These are phyloP conservation scores for Syritta pipiens DNA, from an alignment of 2,888 invertebrate species.

Conservation along the genomic window DNA sequence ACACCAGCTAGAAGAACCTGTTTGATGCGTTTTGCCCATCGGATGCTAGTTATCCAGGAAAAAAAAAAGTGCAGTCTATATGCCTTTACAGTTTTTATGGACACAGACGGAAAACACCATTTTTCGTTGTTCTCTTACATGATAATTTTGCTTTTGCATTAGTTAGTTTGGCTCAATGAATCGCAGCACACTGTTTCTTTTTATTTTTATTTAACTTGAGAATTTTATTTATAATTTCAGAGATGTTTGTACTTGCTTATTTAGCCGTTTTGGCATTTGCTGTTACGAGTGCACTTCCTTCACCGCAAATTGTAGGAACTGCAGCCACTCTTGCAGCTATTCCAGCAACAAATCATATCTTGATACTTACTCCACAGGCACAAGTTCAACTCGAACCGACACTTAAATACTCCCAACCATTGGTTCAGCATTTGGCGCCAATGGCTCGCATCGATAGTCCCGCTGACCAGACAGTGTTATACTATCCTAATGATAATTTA, in stretches of 20 bases:
- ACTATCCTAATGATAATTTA: conserved; percentile 74
- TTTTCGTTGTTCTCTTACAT: too few relatives aligned
- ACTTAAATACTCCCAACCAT: conserved; percentile 71
- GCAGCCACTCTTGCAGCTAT: conserved; percentile 35
- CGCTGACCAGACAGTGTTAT: conserved; percentile 77
- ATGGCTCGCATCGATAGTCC: conserved; percentile 75
- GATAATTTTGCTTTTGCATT: too few relatives aligned
- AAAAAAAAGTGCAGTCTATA: background rate
- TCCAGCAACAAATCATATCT: conserved; percentile 72
- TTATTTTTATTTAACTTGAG: background rate
- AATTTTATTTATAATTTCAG: background rate
- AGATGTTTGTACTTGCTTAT: conserved; percentile 49
- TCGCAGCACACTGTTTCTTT: background rate
- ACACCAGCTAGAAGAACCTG: conserved; percentile 34
- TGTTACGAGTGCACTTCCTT: conserved; percentile 39
- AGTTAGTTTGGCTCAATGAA: too few relatives aligned
- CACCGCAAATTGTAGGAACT: conserved; percentile 41
- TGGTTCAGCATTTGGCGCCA: conserved; percentile 76
- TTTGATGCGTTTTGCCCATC: conserved; percentile 21
- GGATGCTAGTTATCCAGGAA: conserved; percentile 20
- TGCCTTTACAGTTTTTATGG: conserved; percentile 18
- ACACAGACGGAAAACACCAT: background rate
- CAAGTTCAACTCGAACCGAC: conserved; percentile 77
- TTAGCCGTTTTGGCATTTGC: conserved; percentile 36
- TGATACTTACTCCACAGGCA: conserved; percentile 78